Evolutionary conservation across 1,140 invertebrate species (phyloP), one percentile per base, ranked within the genome.

Genomic region (Uloborus diversus): DNA sequence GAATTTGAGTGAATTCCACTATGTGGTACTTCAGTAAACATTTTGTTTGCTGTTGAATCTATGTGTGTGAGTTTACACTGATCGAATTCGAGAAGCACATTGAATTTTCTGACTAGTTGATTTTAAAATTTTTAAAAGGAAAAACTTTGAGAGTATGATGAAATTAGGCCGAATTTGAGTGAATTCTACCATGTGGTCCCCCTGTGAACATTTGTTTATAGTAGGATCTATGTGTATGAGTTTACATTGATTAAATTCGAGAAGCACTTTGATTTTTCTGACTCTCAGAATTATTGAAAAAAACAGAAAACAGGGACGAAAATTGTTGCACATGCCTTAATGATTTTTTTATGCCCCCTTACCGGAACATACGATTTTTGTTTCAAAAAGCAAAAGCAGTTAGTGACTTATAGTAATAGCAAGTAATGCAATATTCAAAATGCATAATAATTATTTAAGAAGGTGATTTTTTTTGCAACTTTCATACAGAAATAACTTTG

Each of bases 91-190:
- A 69, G 49, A 49, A 79, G 64, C 56, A 32, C 25, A 14, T 47
- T 30, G 7, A 57, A 57, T 25, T 32, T 25, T 73, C 69, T 73
- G 37, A 59, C 28, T 37, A n/a, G n/a, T n/a, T n/a, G n/a, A n/a
- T n/a, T n/a, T 9, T 14, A 61, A 61, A 30, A 5, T 25, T 61
- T 28, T 20, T 61, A 11, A 23, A 57, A 25, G 9, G 20, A 53
- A n/a, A 53, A 20, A 20, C 11, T 1, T 65, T 33, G 17, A 13
- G 14, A 56, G 33, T 20, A 68, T 79, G 75, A 79, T 79, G 64
- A 68, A 47, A 57, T 17, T 13, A 79, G 75, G 75, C 75, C 75
- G 75, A 79, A 65, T 79, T 78, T 69, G 64, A 79, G 35, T 79
- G 64, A 37, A 28, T 33, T 37, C n/a, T 30, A 3, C 37, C 53